Base-by-base conservation (phyloP, 2,888 invertebrate species). In the Hypolimnas misippus region DNA sequence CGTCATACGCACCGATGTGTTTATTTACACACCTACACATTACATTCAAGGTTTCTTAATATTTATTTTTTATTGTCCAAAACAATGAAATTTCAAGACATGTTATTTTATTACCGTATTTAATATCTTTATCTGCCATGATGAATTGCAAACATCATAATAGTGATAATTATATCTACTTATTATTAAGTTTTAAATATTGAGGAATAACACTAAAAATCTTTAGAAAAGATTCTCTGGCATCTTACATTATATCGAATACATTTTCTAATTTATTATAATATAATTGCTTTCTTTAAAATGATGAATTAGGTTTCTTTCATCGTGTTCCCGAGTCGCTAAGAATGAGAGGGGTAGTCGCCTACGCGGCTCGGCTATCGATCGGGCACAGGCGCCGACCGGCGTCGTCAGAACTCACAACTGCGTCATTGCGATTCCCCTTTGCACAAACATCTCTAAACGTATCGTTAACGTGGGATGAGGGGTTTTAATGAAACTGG, bases 401-500 rank as follows among this genome's bases (percentile, higher is more conserved):
- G 74, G 70, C 80, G 75, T 84, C 89, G 86, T 86, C 87, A 84
- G 73, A 76, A 73, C 74, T 86, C 87, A 84, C 73, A 76, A 73
- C 74, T 89, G 87, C 89, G 88, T 88, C 89, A 88, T 77, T 77
- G 74, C 77, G 76, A 81, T 79, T 79, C 79, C 77, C 78, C 67
- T 70, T 70, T 71, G 68, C 73, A 74, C 57, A 65, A 60, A 60
- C 35, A 46, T 19, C 52, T 35, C 33, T 10, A 35, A 35, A n/a
- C 21, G 19, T 46, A 21, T 12, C 25, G 21, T 49, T 29, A 49
- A 49, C 14, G 25, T 14, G 25, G 25, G 49, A 49, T 29, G 49
- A 49, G 7, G 5, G 6, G 5, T 29, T 29, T 29, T 6, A 3
- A 14, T 49, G 7, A 49, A 49, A 29, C 14, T 29, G 14, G 1